Conservation (phyloP, 1,140 invertebrate species). For the Tribolium madens region DNA sequence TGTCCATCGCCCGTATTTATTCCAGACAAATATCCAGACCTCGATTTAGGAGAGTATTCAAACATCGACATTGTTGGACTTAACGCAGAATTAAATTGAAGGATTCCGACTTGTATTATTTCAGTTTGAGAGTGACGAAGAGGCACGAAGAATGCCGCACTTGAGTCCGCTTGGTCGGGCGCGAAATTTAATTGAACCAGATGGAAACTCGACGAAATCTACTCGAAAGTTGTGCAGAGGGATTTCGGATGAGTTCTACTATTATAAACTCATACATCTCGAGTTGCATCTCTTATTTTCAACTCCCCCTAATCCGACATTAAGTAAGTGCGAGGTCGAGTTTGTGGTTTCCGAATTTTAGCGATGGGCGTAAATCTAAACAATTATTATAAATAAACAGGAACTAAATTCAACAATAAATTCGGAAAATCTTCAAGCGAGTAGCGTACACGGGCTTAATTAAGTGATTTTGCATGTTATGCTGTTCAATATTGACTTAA, state of each 20-base stretch:
- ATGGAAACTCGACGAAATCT: slow-evolving; percentile 8
- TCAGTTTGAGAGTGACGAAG: neutral
- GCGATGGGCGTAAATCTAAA: neutral
- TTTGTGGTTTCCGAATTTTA: neutral
- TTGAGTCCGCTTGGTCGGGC: slow-evolving; percentile 8
- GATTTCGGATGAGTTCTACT: neutral
- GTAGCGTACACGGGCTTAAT: neutral
- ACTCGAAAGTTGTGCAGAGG: slow-evolving; percentile 1
- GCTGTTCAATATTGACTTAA: slow-evolving; percentile 13
- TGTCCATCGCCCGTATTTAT: neutral
- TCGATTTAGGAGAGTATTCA: neutral
- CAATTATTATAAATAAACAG: neutral
- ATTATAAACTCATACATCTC: neutral
- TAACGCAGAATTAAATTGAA: neutral
- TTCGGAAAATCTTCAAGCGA: neutral
- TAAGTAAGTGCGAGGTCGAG: neutral
- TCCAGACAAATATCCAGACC: neutral
- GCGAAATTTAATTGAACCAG: slow-evolving; percentile 23
- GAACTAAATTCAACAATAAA: neutral
- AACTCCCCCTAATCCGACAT: neutral
- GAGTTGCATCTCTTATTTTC: neutral
- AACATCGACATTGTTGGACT: neutral
- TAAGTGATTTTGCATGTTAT: slow-evolving; percentile 16
- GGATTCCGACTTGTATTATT: neutral
- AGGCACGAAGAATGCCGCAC: slow-evolving; percentile 13